phyloP scores from a whole-genome alignment of 2,113 vertebrate genomes.

The Numida meleagris region DNA sequence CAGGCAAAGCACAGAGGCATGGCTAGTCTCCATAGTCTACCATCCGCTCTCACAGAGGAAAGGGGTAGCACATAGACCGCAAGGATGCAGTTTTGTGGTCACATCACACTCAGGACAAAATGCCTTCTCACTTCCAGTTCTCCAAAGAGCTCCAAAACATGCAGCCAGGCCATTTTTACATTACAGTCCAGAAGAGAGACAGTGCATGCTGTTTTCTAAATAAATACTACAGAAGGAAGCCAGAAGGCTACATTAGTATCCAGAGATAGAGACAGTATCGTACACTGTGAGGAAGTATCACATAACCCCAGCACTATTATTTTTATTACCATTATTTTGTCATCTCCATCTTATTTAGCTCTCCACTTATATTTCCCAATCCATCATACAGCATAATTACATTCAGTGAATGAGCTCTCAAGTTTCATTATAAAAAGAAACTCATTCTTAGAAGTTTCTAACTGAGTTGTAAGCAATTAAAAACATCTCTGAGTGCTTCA shows the following conservation, averaged over 20 bases:
- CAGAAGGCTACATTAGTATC: neutral
- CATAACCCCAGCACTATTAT: conserved; percentile 29
- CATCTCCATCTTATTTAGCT: conserved; percentile 60
- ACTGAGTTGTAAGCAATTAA: conserved; percentile 67
- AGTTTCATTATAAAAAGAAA: conserved; percentile 64
- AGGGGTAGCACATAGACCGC: neutral
- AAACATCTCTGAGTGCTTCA: conserved; percentile 33
- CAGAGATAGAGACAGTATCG: neutral
- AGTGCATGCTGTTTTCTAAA: neutral
- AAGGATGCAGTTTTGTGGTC: neutral
- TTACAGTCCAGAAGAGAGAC: neutral
- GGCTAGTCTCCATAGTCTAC: accelerated
- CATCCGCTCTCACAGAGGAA: accelerated
- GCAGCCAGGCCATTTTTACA: neutral
- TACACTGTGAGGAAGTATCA: conserved; percentile 27
- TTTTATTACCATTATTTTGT: conserved; percentile 71
- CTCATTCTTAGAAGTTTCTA: conserved; percentile 73
- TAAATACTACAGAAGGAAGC: neutral
- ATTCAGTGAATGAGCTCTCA: conserved; percentile 62
- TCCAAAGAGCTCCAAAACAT: neutral
- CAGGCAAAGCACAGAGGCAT: neutral
- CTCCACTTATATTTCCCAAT: conserved; percentile 44
- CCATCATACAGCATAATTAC: conserved; percentile 67
- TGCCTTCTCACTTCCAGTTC: neutral
- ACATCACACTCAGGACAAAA: neutral